phyloP scores from a whole-genome alignment of 2,113 vertebrate species.

The Menura novaehollandiae region DNA sequence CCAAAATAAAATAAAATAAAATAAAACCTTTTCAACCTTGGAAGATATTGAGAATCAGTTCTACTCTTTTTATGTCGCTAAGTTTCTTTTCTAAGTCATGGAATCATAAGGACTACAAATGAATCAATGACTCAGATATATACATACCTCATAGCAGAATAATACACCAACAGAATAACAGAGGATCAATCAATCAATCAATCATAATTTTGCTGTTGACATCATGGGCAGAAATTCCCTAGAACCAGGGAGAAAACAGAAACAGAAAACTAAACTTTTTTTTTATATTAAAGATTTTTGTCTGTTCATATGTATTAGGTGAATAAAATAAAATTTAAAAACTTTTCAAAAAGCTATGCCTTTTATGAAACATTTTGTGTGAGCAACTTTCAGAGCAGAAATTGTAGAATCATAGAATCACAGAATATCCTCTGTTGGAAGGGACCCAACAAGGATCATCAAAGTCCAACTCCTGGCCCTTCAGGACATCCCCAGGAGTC shows the following conservation, averaged over 20 bases:
- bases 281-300: not conserved
- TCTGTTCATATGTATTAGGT: not conserved
- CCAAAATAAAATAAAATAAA: not conserved
- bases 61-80: not conserved
- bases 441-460: not conserved
- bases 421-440: not conserved
- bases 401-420: not conserved
- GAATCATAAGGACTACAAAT: not conserved
- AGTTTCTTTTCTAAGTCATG: not conserved
- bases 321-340: not conserved
- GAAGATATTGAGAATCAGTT: not conserved
- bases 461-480: not conserved
- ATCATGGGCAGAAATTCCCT: not conserved
- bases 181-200: not conserved
- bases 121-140: not conserved
- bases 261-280: not conserved
- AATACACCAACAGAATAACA: not conserved
- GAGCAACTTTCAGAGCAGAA: not conserved
- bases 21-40: not conserved
- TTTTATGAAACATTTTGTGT: not conserved
- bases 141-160: not conserved
- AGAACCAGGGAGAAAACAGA: not conserved
- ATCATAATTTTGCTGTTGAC: not conserved
- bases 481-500: not conserved
- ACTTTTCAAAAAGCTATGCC: not conserved